These are phyloP conservation scores for Eublepharis macularius DNA, from an alignment of 2,113 vertebrate genomes.

Conservation along the genomic window DNA sequence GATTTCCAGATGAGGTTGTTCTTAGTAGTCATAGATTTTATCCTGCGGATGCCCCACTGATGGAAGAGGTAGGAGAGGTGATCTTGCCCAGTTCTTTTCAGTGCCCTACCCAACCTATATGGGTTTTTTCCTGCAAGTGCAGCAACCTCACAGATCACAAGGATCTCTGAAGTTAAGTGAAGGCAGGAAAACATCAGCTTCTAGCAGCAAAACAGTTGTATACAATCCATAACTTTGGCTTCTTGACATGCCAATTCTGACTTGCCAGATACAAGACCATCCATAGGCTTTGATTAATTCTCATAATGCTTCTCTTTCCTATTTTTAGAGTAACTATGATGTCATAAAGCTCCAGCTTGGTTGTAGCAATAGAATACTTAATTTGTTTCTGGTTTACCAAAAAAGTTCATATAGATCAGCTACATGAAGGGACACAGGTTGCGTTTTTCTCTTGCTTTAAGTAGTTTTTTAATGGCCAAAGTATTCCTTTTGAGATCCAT, in stretches of 20 bases:
- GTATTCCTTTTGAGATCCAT: not conserved
- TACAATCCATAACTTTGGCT: not conserved
- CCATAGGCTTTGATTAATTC: not conserved
- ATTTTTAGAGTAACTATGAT: not conserved
- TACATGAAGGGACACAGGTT: no score
- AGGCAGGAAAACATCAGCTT: no score
- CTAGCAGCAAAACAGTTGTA: no score
- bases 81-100: no score
- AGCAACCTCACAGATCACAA: no score
- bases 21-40: no score
- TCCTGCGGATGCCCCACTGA: no score
- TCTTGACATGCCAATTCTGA: not conserved
- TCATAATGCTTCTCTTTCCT: not conserved
- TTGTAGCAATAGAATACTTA: not conserved
- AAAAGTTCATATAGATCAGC: not conserved
- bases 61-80: no score
- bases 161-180: no score
- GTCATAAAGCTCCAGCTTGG: not conserved
- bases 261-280: not conserved
- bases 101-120: no score
- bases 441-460: not conserved
- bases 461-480: not conserved
- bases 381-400: not conserved
- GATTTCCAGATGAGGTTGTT: not conserved
- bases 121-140: no score